These are phyloP conservation scores for Xiphydria camelus DNA, from an alignment of 2,888 invertebrate genomes.

Conservation along the genomic window DNA sequence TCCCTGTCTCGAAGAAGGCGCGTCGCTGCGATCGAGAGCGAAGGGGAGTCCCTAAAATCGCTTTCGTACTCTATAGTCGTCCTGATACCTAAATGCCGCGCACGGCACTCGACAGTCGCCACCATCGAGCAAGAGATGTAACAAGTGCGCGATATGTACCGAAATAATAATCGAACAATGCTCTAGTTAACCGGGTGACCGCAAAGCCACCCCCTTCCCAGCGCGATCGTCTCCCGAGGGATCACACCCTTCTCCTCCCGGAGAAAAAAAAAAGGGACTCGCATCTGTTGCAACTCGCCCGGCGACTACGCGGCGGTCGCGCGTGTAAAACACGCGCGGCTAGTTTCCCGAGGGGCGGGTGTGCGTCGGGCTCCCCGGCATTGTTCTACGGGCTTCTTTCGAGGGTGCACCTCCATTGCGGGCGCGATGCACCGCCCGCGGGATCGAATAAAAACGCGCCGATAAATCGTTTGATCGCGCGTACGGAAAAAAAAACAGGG, in stretches of 20 bases:
- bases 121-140: conserved; percentile 42
- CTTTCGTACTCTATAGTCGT: too few species aligned
- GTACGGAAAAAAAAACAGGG: conserved; percentile 6
- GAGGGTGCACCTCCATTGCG: conserved; percentile 1
- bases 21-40: too few species aligned
- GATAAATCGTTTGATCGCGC: conserved; percentile 38
- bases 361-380: conserved; percentile 23
- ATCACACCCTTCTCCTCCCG: conserved; percentile 26
- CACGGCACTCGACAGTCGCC: too few species aligned
- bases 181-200: conserved; percentile 53
- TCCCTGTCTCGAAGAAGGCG: too few species aligned
- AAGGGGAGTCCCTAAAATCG: too few species aligned
- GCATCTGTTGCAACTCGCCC: conserved; percentile 42
- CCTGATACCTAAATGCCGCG: too few species aligned
- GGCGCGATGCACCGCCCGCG: conserved; percentile 3
- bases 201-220: conserved; percentile 34
- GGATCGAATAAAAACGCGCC: conserved; percentile 25
- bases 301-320: conserved; percentile 6
- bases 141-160: conserved; percentile 59
- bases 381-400: conserved; percentile 24
- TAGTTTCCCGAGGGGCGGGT: conserved; percentile 30
- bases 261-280: conserved; percentile 27
- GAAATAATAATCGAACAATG: conserved; percentile 59
- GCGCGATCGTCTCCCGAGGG: conserved; percentile 37
- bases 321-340: conserved; percentile 37